Conservation (phyloP, 1,140 invertebrate genomes). For the Solenopsis invicta region DNA sequence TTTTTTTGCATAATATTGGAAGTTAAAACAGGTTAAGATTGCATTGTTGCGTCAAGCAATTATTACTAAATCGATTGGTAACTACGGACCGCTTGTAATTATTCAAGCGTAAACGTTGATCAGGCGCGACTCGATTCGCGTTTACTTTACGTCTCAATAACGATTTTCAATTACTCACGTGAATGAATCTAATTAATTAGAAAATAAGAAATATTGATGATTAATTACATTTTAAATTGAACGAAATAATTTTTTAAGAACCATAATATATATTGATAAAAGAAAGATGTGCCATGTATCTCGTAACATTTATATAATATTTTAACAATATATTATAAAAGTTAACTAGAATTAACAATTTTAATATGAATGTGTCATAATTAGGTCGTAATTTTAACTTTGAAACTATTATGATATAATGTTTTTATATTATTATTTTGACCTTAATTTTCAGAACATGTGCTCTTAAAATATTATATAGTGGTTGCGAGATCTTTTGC, state of each 20-base stretch:
- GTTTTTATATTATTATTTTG: background rate
- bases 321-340: background rate
- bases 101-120: background rate
- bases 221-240: constrained; percentile 7
- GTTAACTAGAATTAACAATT: background rate
- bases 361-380: background rate
- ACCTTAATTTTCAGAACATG: background rate
- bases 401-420: background rate
- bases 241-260: background rate
- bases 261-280: background rate
- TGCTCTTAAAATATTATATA: background rate
- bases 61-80: constrained; percentile 25
- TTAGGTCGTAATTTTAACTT: background rate
- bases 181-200: constrained; percentile 39
- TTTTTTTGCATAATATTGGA: background rate
- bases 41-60: background rate
- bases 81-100: background rate
- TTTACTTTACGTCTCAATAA: constrained; percentile 25
- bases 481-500: background rate
- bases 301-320: background rate
- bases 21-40: background rate
- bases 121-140: constrained; percentile 23
- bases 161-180: background rate
- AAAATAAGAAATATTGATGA: constrained; percentile 28
- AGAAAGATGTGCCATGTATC: background rate